Base-by-base conservation (phyloP, 2,797 vertebrate species). In the Triplophysa yarkandensis region DNA sequence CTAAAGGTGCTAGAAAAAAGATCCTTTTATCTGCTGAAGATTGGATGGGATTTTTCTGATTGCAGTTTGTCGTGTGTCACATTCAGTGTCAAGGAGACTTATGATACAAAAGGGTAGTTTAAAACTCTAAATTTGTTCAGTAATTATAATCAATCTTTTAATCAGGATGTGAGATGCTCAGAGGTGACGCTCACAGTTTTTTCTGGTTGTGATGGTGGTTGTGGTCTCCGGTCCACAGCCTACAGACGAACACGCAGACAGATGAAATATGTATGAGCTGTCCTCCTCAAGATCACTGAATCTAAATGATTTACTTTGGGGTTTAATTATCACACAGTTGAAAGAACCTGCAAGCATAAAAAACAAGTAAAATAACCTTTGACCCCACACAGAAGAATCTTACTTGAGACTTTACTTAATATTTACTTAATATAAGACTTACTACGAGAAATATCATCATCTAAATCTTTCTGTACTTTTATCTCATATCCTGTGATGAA, bases 401-500 rank as follows among this genome's bases (percentile, higher is more conserved):
- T 16, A 43, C 0, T 16, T 17, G 7, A 17, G 1, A 43, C 4
- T 4, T 46, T 46, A n/a, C 16, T n/a, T 9, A 11, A 44, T 17
- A 17, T 44, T 6, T 0, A 8, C 32, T 46, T 46, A 17, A 19
- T 0, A 21, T 19, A 48, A 61, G 14, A 78, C 78, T 64, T 21
- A 82, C 77, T 48, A 13, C 36, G 64, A 23, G 6, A 7, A 16
- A 54, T 21, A 21, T 13, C 34, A 13, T 6, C 8, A 28, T 27
- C 17, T 10, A 36, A 75, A 2, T 10, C 65, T 25, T 78, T 57
- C 61, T 80, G 71, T 43, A 78, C 62, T 0, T 65, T 83, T 9
- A 91, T 80, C 71, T 68, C 28, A 70, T 95, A 96, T 13, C 94
- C 94, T 60, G 52, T 88, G 78, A 96, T 74, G 71, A 95, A 96